Conservation (phyloP, 1,140 invertebrate species). For the Drosophila virilis region DNA sequence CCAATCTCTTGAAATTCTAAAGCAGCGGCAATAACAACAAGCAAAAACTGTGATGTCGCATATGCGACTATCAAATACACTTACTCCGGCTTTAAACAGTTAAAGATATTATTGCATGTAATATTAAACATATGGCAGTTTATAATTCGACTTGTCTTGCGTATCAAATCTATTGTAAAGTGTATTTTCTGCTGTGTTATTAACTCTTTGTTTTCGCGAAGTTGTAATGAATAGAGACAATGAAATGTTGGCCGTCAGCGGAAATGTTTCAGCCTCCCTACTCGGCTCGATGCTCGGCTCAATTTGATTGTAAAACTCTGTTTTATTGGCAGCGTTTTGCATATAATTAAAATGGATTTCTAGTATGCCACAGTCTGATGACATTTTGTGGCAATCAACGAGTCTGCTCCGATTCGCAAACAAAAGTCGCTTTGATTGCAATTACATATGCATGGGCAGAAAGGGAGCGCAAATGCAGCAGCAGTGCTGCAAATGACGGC, state of each 20-base stretch:
- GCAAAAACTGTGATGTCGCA: constrained; percentile 15
- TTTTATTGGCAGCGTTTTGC: constrained; percentile 48
- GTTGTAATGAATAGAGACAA: constrained; percentile 35
- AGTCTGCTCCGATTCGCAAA: constrained; percentile 64
- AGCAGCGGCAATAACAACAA: constrained; percentile 30
- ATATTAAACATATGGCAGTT: neutral
- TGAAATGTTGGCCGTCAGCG: constrained; percentile 45
- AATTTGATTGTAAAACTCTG: constrained; percentile 11
- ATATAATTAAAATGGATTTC: constrained; percentile 58
- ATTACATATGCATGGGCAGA: constrained; percentile 47
- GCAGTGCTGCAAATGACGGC: constrained; percentile 32
- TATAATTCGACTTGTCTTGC: neutral
- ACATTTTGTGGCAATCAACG: constrained; percentile 48
- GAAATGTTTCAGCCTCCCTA: constrained; percentile 29
- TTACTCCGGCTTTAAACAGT: neutral
- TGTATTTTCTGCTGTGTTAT: neutral
- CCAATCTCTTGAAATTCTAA: constrained; percentile 60
- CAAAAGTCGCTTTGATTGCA: constrained; percentile 74
- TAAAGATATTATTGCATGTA: neutral
- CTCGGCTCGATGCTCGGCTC: constrained; percentile 4
- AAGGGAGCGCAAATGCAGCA: constrained; percentile 28
- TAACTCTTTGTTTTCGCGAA: neutral
- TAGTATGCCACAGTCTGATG: constrained; percentile 28
- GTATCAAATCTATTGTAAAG: neutral
- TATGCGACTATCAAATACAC: constrained; percentile 34